These are phyloP conservation scores for Charina bottae DNA, from an alignment of 2,113 vertebrate genomes.

Conservation along the genomic window DNA sequence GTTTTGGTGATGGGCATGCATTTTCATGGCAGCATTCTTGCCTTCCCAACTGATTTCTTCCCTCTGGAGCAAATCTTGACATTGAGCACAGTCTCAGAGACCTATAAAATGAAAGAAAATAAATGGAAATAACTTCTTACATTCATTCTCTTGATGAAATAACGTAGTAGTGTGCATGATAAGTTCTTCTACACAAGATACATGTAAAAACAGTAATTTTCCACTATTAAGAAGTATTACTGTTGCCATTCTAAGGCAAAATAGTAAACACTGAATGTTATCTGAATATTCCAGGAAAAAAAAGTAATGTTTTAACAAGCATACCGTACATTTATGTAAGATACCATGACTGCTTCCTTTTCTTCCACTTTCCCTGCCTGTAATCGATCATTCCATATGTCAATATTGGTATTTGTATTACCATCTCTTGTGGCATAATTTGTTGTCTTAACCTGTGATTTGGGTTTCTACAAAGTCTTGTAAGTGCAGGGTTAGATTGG, in stretches of 20 bases:
- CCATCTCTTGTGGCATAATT: neutral
- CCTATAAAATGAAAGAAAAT: neutral
- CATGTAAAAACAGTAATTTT: neutral
- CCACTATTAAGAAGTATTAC: neutral
- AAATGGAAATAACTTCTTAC: neutral
- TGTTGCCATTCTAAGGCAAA: neutral
- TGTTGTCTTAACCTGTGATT: neutral
- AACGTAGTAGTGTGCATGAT: neutral
- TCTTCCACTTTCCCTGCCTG: neutral
- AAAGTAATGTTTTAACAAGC: neutral
- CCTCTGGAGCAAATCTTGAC: neutral
- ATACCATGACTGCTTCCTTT: neutral
- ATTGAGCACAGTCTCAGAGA: neutral
- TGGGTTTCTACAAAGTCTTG: neutral
- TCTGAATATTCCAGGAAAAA: neutral
- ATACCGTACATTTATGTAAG: neutral
- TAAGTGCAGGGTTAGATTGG: neutral
- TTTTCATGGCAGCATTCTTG: neutral
- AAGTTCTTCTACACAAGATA: neutral
- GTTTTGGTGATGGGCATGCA: neutral
- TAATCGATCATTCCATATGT: neutral
- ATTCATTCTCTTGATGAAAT: neutral
- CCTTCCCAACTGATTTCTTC: neutral
- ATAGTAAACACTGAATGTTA: neutral
- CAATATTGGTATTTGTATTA: neutral